These are phyloP conservation scores for Dinothrombium tinctorium DNA, from an alignment of 1,140 invertebrate genomes.

Conservation along the genomic window DNA sequence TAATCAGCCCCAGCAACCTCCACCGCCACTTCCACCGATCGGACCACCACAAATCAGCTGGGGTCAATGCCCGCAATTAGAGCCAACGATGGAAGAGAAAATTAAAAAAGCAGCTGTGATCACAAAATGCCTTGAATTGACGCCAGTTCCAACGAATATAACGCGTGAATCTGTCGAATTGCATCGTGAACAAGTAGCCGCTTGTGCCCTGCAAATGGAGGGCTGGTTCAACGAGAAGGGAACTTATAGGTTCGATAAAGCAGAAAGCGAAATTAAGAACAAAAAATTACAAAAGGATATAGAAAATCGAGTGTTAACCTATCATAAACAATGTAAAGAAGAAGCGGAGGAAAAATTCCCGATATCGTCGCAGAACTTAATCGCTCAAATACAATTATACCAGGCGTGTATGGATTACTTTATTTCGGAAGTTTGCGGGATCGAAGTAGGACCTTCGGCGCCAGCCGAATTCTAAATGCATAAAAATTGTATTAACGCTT, in stretches of 20 bases:
- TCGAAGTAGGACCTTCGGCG: slow-evolving; percentile 6
- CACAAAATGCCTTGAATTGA: slow-evolving; percentile 14
- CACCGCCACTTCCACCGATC: slow-evolving; percentile 5
- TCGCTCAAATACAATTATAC: slow-evolving; percentile 18
- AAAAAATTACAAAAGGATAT: slow-evolving; percentile 14
- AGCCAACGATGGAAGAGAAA: slow-evolving; percentile 13
- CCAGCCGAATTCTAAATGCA: too few relatives aligned
- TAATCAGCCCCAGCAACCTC: slow-evolving; percentile 4
- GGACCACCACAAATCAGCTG: slow-evolving; percentile 13
- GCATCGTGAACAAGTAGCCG: slow-evolving; percentile 13
- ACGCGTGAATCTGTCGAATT: slow-evolving; percentile 12
- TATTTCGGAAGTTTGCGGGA: slow-evolving; percentile 11
- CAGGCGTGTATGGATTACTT: slow-evolving; percentile 19
- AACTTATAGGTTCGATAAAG: slow-evolving; percentile 16
- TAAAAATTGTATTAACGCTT: too few relatives aligned
- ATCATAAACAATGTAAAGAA: slow-evolving; percentile 10
- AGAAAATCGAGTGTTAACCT: slow-evolving; percentile 9
- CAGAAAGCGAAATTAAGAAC: slow-evolving; percentile 16
- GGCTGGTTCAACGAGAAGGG: slow-evolving; percentile 13
- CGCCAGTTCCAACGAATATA: slow-evolving; percentile 12
- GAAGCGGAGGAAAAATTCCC: slow-evolving; percentile 13
- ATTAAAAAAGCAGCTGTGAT: slow-evolving; percentile 13
- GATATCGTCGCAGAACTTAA: slow-evolving; percentile 1
- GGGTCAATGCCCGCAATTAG: slow-evolving; percentile 13
- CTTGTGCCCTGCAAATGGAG: slow-evolving; percentile 10